Conservation (phyloP, 2,113 vertebrate genomes). For the Plecturocebus donacophilus region DNA sequence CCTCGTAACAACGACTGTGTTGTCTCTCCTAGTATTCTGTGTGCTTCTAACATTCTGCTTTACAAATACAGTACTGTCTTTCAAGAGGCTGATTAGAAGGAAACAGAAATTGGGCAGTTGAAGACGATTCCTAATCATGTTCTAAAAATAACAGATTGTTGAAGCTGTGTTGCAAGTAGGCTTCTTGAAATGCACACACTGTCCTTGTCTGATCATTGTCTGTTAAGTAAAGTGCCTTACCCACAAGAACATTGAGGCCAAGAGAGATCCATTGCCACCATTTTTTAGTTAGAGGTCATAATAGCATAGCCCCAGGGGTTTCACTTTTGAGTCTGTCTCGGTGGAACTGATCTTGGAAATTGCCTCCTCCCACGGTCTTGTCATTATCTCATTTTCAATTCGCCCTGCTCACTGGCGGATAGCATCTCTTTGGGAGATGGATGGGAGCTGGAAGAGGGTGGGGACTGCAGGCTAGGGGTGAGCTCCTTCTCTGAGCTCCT, state of each 20-base stretch:
- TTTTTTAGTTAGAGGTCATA: background rate
- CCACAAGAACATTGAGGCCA: accelerated
- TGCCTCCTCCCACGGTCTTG: background rate
- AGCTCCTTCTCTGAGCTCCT: background rate
- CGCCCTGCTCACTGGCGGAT: background rate
- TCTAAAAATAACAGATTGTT: slow-evolving; percentile 47
- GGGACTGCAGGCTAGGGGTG: background rate
- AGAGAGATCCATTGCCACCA: background rate
- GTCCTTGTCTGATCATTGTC: background rate
- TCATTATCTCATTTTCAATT: background rate
- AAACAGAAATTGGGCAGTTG: slow-evolving; percentile 55
- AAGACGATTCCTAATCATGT: slow-evolving; percentile 34
- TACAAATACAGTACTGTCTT: slow-evolving; percentile 37
- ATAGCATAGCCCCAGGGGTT: background rate
- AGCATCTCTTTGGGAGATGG: background rate
- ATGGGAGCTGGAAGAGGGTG: background rate
- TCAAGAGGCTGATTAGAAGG: slow-evolving; percentile 38
- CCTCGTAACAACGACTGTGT: background rate
- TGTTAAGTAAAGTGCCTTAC: background rate
- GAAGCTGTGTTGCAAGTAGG: slow-evolving; percentile 12
- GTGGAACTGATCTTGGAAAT: slow-evolving; percentile 1
- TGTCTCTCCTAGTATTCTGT: slow-evolving; percentile 22
- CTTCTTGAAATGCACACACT: background rate
- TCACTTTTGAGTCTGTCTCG: background rate
- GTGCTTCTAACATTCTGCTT: slow-evolving; percentile 13